These are phyloP conservation scores for Dugesia japonica DNA, from an alignment of 2,888 invertebrate species.

Conservation along the genomic window DNA sequence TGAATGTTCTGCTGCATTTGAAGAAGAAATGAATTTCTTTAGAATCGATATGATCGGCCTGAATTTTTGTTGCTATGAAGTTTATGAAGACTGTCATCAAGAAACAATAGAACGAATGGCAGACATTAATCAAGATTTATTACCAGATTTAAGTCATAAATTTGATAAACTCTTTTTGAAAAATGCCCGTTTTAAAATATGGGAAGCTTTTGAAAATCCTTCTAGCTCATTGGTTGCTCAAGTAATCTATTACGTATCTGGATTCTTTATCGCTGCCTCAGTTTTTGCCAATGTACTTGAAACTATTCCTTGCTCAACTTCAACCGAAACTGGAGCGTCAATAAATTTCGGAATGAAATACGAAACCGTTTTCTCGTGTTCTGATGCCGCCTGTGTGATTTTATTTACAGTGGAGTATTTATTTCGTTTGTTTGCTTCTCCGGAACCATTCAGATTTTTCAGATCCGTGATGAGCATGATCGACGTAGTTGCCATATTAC, in stretches of 20 bases:
- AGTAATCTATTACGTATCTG: constrained; percentile 98
- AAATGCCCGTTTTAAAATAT: constrained; percentile 65
- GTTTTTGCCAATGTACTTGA: constrained; percentile 98
- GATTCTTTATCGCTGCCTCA: constrained; percentile 96
- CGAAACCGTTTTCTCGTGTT: constrained; percentile 78
- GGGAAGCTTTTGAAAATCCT: constrained; percentile 95
- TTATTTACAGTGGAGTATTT: constrained; percentile 97
- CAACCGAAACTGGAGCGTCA: constrained; percentile 51
- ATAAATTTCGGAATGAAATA: constrained; percentile 84
- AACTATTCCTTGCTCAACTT: constrained; percentile 75
- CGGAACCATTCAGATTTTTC: constrained; percentile 87
- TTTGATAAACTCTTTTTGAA: not conserved
- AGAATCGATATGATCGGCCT: constrained; percentile 89
- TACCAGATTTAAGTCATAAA: constrained; percentile 41
- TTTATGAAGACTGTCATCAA: constrained; percentile 90
- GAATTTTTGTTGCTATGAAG: constrained; percentile 97
- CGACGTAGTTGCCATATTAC: constrained; percentile 94
- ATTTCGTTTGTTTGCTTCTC: constrained; percentile 79
- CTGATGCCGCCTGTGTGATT: constrained; percentile 99
- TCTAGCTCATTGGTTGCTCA: constrained; percentile 95
- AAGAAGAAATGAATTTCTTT: constrained; percentile 96
- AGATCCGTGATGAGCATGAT: constrained; percentile 97
- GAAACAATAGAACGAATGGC: constrained; percentile 92
- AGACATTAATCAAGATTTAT: constrained; percentile 59
- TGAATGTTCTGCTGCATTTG: constrained; percentile 94